Percentiles rank a stretch among this genome's conserved stretches.
Evolutionary conservation across 2,797 vertebrate species (phyloP).

Genomic region (Rhabdomys pumilio): DNA sequence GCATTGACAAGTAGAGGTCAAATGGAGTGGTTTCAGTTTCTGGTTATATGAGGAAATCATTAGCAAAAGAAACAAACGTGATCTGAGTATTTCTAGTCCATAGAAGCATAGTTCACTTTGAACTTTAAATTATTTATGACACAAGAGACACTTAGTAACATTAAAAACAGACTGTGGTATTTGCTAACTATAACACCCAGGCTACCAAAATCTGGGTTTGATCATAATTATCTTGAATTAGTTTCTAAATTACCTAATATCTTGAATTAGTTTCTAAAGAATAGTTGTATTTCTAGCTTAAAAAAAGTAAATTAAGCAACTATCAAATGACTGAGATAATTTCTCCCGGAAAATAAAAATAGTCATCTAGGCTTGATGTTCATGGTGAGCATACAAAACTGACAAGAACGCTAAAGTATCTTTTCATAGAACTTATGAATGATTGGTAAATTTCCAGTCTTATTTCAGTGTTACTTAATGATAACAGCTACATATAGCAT

Average conservation of each 20-base stretch:
- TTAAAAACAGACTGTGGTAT: slow-evolving; percentile 84
- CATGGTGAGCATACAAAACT: not conserved
- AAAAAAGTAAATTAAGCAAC: not conserved
- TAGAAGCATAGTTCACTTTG: slow-evolving; percentile 83
- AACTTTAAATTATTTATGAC: slow-evolving; percentile 88
- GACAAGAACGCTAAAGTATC: slow-evolving; percentile 7
- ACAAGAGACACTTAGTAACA: slow-evolving; percentile 85
- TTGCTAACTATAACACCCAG: slow-evolving; percentile 83
- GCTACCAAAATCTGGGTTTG: slow-evolving; percentile 58
- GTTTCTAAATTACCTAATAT: not conserved
- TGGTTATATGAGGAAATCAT: slow-evolving; percentile 81
- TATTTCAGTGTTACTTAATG: slow-evolving; percentile 60
- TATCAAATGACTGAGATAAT: slow-evolving; percentile 57
- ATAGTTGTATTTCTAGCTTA: slow-evolving; percentile 40
- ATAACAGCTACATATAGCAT: not conserved
- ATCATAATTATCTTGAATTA: slow-evolving; percentile 56
- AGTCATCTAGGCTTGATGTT: not conserved
- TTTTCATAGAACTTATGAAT: slow-evolving; percentile 34
- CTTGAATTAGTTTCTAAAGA: slow-evolving; percentile 50
- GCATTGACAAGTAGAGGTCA: slow-evolving; percentile 73
- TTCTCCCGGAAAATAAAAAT: slow-evolving; percentile 38
- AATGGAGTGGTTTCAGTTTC: slow-evolving; percentile 47
- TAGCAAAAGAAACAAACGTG: slow-evolving; percentile 85
- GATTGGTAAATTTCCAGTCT: slow-evolving; percentile 22
- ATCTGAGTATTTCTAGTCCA: slow-evolving; percentile 84